Percentiles rank a stretch among this genome's conserved stretches.
These are phyloP conservation scores for Gambusia affinis DNA, from an alignment of 2,113 vertebrate genomes.

Conservation along the genomic window DNA sequence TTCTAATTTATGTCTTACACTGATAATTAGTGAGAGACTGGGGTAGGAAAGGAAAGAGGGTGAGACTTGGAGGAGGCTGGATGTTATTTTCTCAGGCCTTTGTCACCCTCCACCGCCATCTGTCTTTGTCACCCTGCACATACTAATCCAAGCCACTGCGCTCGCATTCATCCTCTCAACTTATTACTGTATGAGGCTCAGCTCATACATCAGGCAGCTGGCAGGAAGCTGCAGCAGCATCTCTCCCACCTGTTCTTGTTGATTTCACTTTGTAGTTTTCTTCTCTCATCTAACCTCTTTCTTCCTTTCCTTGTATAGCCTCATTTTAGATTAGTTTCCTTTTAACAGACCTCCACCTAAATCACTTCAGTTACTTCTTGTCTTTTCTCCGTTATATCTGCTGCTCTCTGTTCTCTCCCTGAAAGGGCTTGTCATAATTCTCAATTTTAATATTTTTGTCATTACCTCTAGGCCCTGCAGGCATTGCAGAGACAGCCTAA, in stretches of 20 bases:
- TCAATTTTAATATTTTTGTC: neutral
- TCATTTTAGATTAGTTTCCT: neutral
- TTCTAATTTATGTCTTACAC: neutral
- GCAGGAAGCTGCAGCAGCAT: slow-evolving; percentile 10
- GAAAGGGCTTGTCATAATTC: neutral
- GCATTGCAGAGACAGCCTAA: slow-evolving; percentile 95
- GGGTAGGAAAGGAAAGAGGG: slow-evolving; percentile 5
- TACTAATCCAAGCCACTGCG: slow-evolving; percentile 36
- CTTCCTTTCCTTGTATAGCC: neutral
- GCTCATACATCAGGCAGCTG: slow-evolving; percentile 56
- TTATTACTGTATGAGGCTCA: slow-evolving; percentile 33
- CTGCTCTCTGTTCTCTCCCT: neutral
- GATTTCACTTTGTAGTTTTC: neutral
- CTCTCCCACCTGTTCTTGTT: slow-evolving; percentile 13
- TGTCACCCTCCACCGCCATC: slow-evolving; percentile 39
- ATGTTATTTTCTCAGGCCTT: slow-evolving; percentile 32
- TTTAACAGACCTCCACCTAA: neutral
- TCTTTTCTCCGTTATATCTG: neutral
- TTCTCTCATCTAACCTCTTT: neutral
- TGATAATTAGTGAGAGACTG: slow-evolving; percentile 6
- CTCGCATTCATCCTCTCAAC: slow-evolving; percentile 42
- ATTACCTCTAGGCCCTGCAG: slow-evolving; percentile 87
- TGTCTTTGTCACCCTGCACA: slow-evolving; percentile 49
- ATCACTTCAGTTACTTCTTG: neutral
- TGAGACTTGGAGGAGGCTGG: slow-evolving; percentile 1